Conservation (phyloP, 2,797 vertebrate species). For the Alfaro cultratus region DNA sequence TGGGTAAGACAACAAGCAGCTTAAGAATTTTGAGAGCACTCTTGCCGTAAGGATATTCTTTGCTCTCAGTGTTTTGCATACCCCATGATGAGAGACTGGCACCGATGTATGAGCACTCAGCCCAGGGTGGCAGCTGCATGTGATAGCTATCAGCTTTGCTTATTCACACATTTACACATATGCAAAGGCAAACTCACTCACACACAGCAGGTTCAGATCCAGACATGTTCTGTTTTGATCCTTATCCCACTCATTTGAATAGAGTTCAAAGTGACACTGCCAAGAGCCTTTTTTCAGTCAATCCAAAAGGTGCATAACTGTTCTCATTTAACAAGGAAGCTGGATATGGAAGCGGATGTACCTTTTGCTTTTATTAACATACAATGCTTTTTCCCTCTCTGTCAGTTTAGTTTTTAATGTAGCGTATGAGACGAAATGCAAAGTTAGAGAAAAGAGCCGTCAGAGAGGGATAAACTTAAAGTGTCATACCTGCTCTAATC, state of each 20-base stretch:
- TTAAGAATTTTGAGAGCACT: conserved; percentile 7
- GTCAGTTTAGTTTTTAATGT: not conserved
- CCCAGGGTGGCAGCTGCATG: conserved; percentile 63
- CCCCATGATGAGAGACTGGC: conserved; percentile 66
- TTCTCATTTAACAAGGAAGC: conserved; percentile 18
- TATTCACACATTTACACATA: conserved; percentile 46
- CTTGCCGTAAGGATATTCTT: conserved; percentile 12
- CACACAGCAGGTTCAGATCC: conserved; percentile 52
- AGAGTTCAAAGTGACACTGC: conserved; percentile 52
- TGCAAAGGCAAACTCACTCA: conserved; percentile 30
- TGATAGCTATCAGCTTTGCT: conserved; percentile 62
- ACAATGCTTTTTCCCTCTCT: not conserved
- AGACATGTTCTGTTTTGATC: conserved; percentile 66
- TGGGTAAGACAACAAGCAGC: not conserved
- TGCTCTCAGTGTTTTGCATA: conserved; percentile 63
- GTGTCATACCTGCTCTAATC: conserved; percentile 37
- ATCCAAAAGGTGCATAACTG: conserved; percentile 7
- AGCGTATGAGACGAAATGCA: conserved; percentile 8
- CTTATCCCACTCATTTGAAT: conserved; percentile 64
- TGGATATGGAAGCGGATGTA: not conserved
- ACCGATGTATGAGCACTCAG: conserved; percentile 31
- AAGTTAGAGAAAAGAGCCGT: conserved; percentile 7
- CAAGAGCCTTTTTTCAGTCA: conserved; percentile 28
- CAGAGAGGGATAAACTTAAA: not conserved
- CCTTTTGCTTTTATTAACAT: not conserved